phyloP scores from a whole-genome alignment of 2,888 invertebrate species.

The Orthonevra nobilis region DNA sequence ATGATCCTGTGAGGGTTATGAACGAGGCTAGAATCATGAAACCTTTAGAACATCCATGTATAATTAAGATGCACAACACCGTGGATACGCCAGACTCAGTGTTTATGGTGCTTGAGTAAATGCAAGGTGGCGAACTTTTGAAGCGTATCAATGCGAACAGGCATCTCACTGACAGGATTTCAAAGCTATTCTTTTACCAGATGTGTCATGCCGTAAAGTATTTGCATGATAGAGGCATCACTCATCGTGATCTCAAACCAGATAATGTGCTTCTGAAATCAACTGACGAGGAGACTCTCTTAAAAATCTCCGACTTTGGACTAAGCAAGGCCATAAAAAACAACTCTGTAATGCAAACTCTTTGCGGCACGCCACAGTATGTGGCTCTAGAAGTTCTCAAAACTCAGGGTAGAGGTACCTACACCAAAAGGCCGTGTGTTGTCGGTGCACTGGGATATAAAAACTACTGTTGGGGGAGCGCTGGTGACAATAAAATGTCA shows the following conservation, averaged over 20 bases:
- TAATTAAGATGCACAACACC: slow-evolving; percentile 90
- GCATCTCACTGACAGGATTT: slow-evolving; percentile 85
- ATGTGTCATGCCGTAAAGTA: slow-evolving; percentile 91
- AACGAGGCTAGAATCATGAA: slow-evolving; percentile 92
- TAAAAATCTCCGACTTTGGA: slow-evolving; percentile 87
- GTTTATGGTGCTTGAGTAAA: slow-evolving; percentile 92
- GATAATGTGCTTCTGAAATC: slow-evolving; percentile 79
- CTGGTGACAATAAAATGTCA: slow-evolving; percentile 34
- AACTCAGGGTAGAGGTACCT: slow-evolving; percentile 84
- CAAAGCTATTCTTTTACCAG: slow-evolving; percentile 91
- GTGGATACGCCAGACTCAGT: slow-evolving; percentile 87
- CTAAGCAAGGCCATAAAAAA: slow-evolving; percentile 91
- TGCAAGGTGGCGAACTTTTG: slow-evolving; percentile 94
- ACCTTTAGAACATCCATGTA: slow-evolving; percentile 89
- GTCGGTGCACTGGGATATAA: slow-evolving; percentile 1
- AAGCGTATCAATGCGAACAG: slow-evolving; percentile 85
- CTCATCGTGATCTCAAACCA: slow-evolving; percentile 79
- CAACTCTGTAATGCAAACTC: slow-evolving; percentile 89
- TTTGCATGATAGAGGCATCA: slow-evolving; percentile 84
- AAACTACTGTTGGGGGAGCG: not conserved
- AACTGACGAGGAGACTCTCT: slow-evolving; percentile 78
- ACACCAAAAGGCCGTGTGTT: slow-evolving; percentile 80
- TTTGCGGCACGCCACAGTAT: slow-evolving; percentile 95
- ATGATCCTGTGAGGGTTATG: slow-evolving; percentile 84
- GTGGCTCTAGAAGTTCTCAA: slow-evolving; percentile 93